Evolutionary conservation across 2,113 vertebrate genomes (phyloP), one percentile per base, ranked within the genome.

Genomic region (Sebastes fasciatus): DNA sequence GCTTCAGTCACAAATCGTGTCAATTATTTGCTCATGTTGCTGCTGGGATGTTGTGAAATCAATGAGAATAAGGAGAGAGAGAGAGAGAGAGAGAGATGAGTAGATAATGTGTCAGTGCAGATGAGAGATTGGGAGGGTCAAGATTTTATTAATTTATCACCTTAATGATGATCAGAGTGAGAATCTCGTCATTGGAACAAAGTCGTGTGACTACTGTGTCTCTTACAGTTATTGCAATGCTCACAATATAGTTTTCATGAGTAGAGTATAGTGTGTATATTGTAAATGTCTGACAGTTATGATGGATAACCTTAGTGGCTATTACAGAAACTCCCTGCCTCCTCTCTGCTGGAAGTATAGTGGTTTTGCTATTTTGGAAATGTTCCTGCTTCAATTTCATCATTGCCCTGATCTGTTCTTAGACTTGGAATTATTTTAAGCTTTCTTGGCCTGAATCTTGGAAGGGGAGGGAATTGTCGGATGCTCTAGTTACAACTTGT

Each of bases 371-470:
- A 12, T 69, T 80, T 68, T 54, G 7, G n/a, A 58, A 46, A 13
- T 48, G 0, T 26, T 40, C 55, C 66, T 45, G 58, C 40, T 71
- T 67, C 62, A 62, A 52, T 23, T 26, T 73, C 49, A 63, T 67
- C 40, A 23, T 61, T 63, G 51, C 34, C 54, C 49, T 76, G 34
- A 71, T 79, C 66, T 79, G 42, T 64, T 72, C n/a, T 58, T 80
- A 60, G 67, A 34, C 62, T 10, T 21, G 19, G 66, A 61, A 68
- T 80, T 83, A 86, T 83, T 88, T 86, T 80, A 83, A 86, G 87
- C 57, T 74, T 45, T 65, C 68, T 54, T 84, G 84, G 45, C 87
- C 87, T 78, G 10, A 66, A 83, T 88, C 54, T 68, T 51, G 10
- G 61, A 43, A 64, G 43, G 62, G n/a, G 62, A 45, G 21, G 52